These are phyloP conservation scores for Stichopus chloronotus DNA, from an alignment of 35 echinoderm and acorn worm genomes.

Conservation along the genomic window DNA sequence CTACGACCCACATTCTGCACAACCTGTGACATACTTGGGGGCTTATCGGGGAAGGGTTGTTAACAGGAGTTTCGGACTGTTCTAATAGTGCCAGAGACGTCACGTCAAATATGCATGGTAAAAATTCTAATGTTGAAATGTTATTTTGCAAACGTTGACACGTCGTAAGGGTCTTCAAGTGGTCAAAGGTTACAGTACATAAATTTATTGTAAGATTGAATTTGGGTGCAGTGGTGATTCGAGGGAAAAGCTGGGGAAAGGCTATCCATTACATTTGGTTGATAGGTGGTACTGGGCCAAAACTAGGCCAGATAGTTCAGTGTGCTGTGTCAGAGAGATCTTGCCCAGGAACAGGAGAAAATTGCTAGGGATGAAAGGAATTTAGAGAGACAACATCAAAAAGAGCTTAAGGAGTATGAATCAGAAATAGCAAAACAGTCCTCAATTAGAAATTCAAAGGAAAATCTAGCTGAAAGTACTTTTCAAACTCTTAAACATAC, in stretches of 20 bases:
- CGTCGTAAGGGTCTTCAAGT: not conserved
- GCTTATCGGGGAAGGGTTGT: not conserved
- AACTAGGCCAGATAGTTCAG: conserved; percentile 8
- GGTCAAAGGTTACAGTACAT: not conserved
- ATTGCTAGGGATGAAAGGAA: conserved; percentile 25
- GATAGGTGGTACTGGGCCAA: conserved; percentile 6
- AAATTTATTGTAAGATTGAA: not conserved
- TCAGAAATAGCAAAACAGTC: not conserved
- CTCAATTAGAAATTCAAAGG: not conserved
- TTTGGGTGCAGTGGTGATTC: conserved; percentile 5
- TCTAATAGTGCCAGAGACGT: conserved; percentile 10
- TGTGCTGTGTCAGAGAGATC: not conserved
- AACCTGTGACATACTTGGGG: conserved; percentile 28
- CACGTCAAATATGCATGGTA: not conserved
- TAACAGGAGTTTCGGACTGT: not conserved
- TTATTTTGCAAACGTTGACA: not conserved
- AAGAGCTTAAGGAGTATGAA: conserved; percentile 19
- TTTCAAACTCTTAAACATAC: not conserved
- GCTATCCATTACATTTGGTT: conserved; percentile 6
- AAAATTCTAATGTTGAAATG: conserved; percentile 13
- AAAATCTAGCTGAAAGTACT: not conserved
- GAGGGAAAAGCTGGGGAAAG: not conserved
- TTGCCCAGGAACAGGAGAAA: not conserved
- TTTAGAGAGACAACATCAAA: conserved; percentile 10
- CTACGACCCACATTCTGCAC: not conserved